These are phyloP conservation scores for Sebastes paucispinis DNA, from an alignment of 2,797 vertebrate species.

Conservation along the genomic window DNA sequence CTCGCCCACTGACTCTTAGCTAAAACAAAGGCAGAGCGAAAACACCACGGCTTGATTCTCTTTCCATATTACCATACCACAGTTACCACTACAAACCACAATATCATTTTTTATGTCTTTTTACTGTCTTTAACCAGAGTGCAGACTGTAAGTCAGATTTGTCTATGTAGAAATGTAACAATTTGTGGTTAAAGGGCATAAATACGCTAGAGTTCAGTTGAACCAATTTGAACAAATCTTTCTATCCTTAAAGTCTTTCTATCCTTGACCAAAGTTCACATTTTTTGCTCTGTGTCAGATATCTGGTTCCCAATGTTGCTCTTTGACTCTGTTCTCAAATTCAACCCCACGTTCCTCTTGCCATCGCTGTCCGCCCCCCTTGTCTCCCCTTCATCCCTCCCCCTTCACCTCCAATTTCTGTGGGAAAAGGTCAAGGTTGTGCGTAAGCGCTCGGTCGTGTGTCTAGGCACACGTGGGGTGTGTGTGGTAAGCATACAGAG, in stretches of 20 bases:
- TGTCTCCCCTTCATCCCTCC: conserved; percentile 23
- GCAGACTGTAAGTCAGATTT: conserved; percentile 1
- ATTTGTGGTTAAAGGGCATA: conserved; percentile 19
- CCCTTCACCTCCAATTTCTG: conserved; percentile 53
- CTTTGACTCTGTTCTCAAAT: conserved; percentile 56
- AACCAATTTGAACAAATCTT: background rate
- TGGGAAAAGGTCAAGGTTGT: conserved; percentile 79
- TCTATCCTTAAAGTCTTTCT: background rate
- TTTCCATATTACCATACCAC: conserved; percentile 40
- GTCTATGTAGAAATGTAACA: conserved; percentile 24
- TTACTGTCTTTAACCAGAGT: conserved; percentile 19
- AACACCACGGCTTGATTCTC: conserved; percentile 36
- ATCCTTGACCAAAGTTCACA: conserved; percentile 26
- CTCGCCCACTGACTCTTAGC: conserved; percentile 73
- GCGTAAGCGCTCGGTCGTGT: conserved; percentile 40
- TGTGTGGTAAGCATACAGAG: conserved; percentile 59
- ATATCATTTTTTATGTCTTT: conserved; percentile 25
- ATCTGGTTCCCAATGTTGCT: background rate
- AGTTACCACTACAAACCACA: conserved; percentile 37
- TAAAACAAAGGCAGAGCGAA: conserved; percentile 72
- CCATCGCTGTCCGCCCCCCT: conserved; percentile 1
- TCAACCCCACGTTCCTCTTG: conserved; percentile 54
- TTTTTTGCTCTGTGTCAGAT: background rate
- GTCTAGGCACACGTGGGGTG: conserved; percentile 30
- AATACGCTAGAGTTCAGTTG: conserved; percentile 22